These are phyloP conservation scores for Sarcophaga caerulescens DNA, from an alignment of 2,888 invertebrate species.

Conservation along the genomic window DNA sequence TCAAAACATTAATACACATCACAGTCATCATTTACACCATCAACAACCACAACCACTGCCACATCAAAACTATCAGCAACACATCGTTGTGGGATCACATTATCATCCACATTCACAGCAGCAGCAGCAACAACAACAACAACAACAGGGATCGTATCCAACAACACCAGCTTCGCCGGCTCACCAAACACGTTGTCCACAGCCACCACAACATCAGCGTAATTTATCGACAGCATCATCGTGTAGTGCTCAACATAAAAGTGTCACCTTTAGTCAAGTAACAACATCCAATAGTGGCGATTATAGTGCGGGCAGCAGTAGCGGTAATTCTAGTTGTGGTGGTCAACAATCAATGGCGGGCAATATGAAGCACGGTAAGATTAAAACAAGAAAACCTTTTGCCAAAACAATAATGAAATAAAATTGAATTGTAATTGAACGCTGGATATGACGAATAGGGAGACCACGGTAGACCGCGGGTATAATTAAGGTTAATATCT, in stretches of 20 bases:
- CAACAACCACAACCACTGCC: constrained; percentile 72
- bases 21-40: constrained; percentile 75
- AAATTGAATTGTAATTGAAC: not conserved
- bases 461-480: too few species aligned
- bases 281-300: constrained; percentile 74
- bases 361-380: constrained; percentile 81
- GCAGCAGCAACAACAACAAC: constrained; percentile 25
- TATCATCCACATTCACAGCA: constrained; percentile 74
- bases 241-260: constrained; percentile 81
- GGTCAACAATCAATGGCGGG: constrained; percentile 81
- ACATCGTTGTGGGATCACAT: constrained; percentile 78
- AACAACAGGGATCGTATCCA: constrained; percentile 69
- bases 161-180: constrained; percentile 77
- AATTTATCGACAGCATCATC: constrained; percentile 80
- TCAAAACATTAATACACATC: constrained; percentile 71
- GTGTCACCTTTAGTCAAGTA: constrained; percentile 80
- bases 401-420: not conserved
- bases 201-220: constrained; percentile 78
- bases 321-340: constrained; percentile 77
- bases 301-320: constrained; percentile 78
- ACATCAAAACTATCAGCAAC: constrained; percentile 71
- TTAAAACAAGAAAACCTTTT: not conserved
- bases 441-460: not conserved
- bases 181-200: constrained; percentile 75
- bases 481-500: too few species aligned